phyloP scores from a whole-genome alignment of 2,888 invertebrate genomes.

The Lampropteryx suffumata region DNA sequence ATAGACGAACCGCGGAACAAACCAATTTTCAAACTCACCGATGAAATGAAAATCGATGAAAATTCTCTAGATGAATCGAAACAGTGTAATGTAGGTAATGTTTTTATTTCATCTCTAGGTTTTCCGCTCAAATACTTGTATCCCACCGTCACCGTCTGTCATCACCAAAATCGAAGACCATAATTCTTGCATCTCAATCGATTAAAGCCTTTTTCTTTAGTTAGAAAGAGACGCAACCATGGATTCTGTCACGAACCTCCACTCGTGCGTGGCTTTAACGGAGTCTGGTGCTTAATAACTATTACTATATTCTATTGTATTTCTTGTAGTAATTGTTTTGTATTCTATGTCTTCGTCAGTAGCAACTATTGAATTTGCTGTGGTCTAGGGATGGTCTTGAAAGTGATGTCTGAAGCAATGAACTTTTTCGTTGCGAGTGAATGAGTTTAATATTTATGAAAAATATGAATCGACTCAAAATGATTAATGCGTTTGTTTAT shows the following conservation, averaged over 20 bases:
- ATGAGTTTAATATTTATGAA: slow-evolving; percentile 14
- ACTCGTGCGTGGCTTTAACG: slow-evolving; percentile 52
- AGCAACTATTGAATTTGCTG: not conserved
- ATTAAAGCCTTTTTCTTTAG: not conserved
- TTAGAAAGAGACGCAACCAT: slow-evolving; percentile 31
- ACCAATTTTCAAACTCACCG: too few relatives aligned
- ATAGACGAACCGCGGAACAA: too few relatives aligned
- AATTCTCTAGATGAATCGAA: too few relatives aligned
- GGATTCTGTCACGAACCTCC: slow-evolving; percentile 35
- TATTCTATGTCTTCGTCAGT: not conserved
- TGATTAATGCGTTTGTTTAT: too few relatives aligned
- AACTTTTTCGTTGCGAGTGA: slow-evolving; percentile 16
- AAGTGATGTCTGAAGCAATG: slow-evolving; percentile 25
- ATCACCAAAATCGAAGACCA: slow-evolving; percentile 29
- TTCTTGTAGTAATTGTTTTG: not conserved
- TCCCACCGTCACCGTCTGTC: not conserved
- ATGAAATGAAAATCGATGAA: too few relatives aligned
- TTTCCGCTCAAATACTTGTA: not conserved
- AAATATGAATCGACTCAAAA: too few relatives aligned
- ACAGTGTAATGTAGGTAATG: too few relatives aligned
- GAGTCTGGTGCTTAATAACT: slow-evolving; percentile 5
- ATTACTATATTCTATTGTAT: not conserved
- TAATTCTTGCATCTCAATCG: slow-evolving; percentile 25
- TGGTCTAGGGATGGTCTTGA: slow-evolving; percentile 27
- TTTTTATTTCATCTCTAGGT: too few relatives aligned